Evolutionary conservation across 1,140 invertebrate species (phyloP).

Genomic region (Chironomus striatipennis): DNA sequence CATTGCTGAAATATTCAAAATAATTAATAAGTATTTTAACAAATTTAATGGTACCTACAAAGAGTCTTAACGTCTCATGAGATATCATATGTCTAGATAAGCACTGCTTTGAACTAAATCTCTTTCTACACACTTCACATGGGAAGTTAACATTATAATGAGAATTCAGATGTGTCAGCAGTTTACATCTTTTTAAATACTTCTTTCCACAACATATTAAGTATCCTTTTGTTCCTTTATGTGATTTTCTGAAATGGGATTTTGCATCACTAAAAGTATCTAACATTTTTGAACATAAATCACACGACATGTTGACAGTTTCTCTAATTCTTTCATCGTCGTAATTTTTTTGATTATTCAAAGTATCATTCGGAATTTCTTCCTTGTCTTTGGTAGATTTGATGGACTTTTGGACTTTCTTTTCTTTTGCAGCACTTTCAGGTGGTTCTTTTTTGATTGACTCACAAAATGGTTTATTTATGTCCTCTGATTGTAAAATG

Average conservation of each 20-base stretch:
- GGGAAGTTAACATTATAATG: background rate
- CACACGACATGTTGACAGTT: background rate
- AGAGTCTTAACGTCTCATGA: background rate
- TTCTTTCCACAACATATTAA: background rate
- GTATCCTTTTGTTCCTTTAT: background rate
- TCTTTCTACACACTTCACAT: background rate
- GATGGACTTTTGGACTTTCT: background rate
- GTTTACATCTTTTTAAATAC: background rate
- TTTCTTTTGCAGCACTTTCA: background rate
- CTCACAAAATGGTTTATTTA: background rate
- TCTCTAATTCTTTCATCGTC: background rate
- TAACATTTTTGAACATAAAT: background rate
- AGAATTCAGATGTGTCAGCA: background rate
- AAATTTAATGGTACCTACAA: background rate
- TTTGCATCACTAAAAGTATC: background rate
- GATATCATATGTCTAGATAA: background rate
- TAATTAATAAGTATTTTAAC: background rate
- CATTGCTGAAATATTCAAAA: constrained; percentile 29
- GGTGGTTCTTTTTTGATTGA: background rate
- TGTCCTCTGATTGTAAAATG: background rate
- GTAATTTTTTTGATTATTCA: background rate
- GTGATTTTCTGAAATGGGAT: background rate
- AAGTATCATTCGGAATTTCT: background rate
- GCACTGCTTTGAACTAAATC: background rate
- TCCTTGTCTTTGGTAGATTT: background rate